These are phyloP conservation scores for Puma concolor DNA, from an alignment of 2,113 vertebrate species.

Conservation along the genomic window DNA sequence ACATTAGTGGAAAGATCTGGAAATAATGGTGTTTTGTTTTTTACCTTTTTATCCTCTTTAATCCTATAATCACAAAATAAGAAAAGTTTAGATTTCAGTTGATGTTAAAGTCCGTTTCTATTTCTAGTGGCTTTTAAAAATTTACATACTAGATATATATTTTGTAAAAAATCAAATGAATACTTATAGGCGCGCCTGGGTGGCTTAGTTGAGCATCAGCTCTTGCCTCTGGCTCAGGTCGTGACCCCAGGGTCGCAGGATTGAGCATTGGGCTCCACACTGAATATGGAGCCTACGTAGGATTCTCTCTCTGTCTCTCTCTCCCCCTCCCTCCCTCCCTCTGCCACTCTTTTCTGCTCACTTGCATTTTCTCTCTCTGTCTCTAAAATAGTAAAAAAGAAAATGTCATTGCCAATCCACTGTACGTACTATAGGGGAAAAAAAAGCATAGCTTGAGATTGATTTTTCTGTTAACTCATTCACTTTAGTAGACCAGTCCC, in stretches of 20 bases:
- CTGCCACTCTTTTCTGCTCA: too few relatives aligned
- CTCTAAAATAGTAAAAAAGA: too few relatives aligned
- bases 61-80: not conserved
- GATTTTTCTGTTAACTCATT: slow-evolving; percentile 76
- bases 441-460: slow-evolving; percentile 46
- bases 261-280: too few relatives aligned
- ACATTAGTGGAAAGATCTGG: not conserved
- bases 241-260: too few relatives aligned
- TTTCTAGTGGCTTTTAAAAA: slow-evolving; percentile 16
- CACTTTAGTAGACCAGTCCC: slow-evolving; percentile 76
- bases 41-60: not conserved
- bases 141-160: not conserved
- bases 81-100: slow-evolving; percentile 32
- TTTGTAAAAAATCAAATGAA: slow-evolving; percentile 11
- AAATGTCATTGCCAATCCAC: slow-evolving; percentile 51
- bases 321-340: too few relatives aligned
- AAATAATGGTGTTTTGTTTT: not conserved
- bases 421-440: not conserved
- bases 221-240: too few relatives aligned
- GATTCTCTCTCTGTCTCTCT: too few relatives aligned
- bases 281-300: too few relatives aligned
- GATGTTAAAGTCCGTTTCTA: slow-evolving; percentile 41
- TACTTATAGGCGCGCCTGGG: not conserved
- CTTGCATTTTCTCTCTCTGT: too few relatives aligned
- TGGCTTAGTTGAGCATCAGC: too few relatives aligned